phyloP scores from a whole-genome alignment of 2,797 vertebrate species.

The Rhinophrynus dorsalis region DNA sequence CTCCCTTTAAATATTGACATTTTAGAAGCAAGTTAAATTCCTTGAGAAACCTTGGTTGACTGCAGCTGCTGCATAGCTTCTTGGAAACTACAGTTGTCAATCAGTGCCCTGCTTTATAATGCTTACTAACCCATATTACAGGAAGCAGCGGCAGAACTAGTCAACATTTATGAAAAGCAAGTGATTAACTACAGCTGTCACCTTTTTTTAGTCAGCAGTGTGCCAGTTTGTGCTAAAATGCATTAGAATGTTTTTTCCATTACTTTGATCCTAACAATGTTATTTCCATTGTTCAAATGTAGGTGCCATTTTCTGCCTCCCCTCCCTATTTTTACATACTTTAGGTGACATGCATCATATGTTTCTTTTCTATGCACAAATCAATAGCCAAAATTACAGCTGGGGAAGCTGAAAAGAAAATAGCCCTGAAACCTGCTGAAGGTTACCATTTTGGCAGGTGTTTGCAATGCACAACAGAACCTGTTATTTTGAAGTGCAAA shows the following conservation, averaged over 20 bases:
- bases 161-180: no score
- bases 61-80: no score
- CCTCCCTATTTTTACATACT: not conserved
- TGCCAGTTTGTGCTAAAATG: not conserved
- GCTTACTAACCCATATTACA: no score
- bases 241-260: not conserved
- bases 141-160: no score
- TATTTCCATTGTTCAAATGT: not conserved
- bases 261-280: not conserved
- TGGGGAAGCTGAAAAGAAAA: conserved; percentile 1
- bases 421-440: not conserved
- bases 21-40: no score
- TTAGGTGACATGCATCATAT: not conserved
- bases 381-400: conserved; percentile 33
- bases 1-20: no score
- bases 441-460: conserved; percentile 23
- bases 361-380: conserved; percentile 10
- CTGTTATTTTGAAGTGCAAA: conserved; percentile 33
- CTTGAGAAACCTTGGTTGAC: no score
- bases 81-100: no score
- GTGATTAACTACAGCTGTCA: no score
- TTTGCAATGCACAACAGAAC: conserved; percentile 20
- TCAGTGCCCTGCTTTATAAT: no score
- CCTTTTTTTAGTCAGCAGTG: no score
- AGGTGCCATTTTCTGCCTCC: not conserved